Base-by-base conservation (phyloP, 2,797 vertebrate genomes). In the Oreortyx pictus region DNA sequence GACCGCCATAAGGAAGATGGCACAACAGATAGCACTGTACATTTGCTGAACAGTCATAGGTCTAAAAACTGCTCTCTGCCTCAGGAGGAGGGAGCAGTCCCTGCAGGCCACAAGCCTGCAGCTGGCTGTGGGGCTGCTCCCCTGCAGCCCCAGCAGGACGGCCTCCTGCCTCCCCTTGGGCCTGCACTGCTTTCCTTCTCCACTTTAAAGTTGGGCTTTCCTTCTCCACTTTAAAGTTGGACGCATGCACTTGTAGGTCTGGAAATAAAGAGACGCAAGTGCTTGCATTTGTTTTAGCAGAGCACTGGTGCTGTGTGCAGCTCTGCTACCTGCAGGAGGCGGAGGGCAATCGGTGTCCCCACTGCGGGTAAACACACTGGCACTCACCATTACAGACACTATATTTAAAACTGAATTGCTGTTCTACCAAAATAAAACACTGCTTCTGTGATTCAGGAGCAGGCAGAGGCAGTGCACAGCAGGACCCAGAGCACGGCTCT, bases 281-380 rank as follows among this genome's bases (percentile, higher is more conserved):
- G 29, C 37, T 52, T 65, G 29, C 11, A 46, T 4, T 24, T 8
- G n/a, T 1, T 35, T 72, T 49, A 59, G 47, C 71, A 56, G 62
- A 0, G 1, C 39, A 2, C 29, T 16, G 25, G 50, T 5, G 15
- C 15, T 9, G 50, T 14, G 25, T 52, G 50, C 9, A 9, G 50
- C 27, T 52, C 14, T 29, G 50, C 50, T 52, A 52, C 25, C 50
- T 52, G 50, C 9, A 6, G 50, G 50, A 29, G 25, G 27, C 50
- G 16, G 50, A 29, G 50, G 27, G 50, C 50, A 52, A 93, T 46
- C 15, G 23, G 67, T 3, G 37, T 25, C 64, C 93, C 79, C 59
- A 60, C 46, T 41, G 4, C 11, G 11, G 1, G 10, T 12, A 59
- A 72, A 62, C 24, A 64, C 1, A 2, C 60, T 41, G 77, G 6